These are phyloP conservation scores for Acanthiza pusilla DNA, from an alignment of 2,797 vertebrate genomes.

Conservation along the genomic window DNA sequence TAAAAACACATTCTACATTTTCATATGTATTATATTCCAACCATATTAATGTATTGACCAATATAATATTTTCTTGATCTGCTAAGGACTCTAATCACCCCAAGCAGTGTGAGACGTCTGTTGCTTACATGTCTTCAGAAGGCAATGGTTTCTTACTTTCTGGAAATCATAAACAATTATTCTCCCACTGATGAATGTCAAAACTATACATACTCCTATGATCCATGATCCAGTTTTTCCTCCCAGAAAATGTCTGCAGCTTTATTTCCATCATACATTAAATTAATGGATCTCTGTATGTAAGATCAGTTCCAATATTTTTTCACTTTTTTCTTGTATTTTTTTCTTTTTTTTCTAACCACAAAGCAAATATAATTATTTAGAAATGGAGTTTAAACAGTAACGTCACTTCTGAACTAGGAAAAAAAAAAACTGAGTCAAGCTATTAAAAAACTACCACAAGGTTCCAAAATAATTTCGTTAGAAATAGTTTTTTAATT, in stretches of 20 bases:
- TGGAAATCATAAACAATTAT: neutral
- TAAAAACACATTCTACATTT: neutral
- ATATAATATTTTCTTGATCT: neutral
- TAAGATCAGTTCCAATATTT: neutral
- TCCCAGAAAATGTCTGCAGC: neutral
- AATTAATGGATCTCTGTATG: neutral
- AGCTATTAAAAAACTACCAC: neutral
- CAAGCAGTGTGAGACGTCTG: neutral
- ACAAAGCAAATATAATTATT: neutral
- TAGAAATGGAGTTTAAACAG: neutral
- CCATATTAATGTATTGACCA: neutral
- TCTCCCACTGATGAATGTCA: neutral
- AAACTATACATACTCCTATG: neutral
- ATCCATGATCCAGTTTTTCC: neutral
- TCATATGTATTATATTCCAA: neutral
- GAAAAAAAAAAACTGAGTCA: neutral
- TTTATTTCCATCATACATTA: neutral
- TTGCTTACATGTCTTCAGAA: neutral
- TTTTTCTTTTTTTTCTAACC: neutral
- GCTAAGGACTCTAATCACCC: neutral
- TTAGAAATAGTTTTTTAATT: neutral
- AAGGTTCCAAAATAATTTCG: neutral
- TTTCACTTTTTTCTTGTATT: neutral
- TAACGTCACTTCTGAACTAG: neutral
- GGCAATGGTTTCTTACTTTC: neutral